Evolutionary conservation across 2,797 vertebrate species (phyloP), one percentile per base, ranked within the genome.

Genomic region (Poeciliopsis presidionis): DNA sequence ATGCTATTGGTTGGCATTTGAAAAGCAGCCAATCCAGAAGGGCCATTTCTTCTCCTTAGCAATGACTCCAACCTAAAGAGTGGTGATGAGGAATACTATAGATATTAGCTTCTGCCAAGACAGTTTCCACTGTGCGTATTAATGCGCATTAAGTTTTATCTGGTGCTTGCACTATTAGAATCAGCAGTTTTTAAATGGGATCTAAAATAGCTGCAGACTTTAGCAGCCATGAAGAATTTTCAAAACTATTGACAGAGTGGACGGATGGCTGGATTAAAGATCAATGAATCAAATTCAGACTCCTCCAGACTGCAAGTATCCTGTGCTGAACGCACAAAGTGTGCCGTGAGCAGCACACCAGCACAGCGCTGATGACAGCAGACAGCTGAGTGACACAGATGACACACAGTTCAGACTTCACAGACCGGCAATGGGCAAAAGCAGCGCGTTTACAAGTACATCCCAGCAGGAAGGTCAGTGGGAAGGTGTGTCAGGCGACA

Each of bases 341-440:
- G 73, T 59, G 76, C 70, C 47, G 71, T 86, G 86, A 86, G 85
- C 77, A 81, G 65, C 77, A 63, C 45, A 53, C 79, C 33, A 69
- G 88, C 39, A 45, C 59, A 57, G 67, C 2, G 41, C 30, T 72
- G 81, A 86, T 81, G 77, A 85, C 77, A 82, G 69, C 55, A 67
- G 78, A 72, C 67, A 77, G 43, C 46, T 61, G 55, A 79, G 75
- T 72, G 28, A 87, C 84, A 80, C 73, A 55, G 51, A 74, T 61
- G 63, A 88, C 82, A 75, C 45, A 74, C 57, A 81, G 77, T 72
- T 30, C 73, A 76, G 81, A 77, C 76, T 72, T 86, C 80, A 81
- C 75, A 85, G 74, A 47, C n/a, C 72, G 77, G 80, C 80, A 39
- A 28, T 49, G 70, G 75, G 45, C 82, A 86, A 87, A 86, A 46